These are phyloP conservation scores for Desmophyllum pertusum DNA, from an alignment of 92 coral and sea anemone species.

Conservation along the genomic window DNA sequence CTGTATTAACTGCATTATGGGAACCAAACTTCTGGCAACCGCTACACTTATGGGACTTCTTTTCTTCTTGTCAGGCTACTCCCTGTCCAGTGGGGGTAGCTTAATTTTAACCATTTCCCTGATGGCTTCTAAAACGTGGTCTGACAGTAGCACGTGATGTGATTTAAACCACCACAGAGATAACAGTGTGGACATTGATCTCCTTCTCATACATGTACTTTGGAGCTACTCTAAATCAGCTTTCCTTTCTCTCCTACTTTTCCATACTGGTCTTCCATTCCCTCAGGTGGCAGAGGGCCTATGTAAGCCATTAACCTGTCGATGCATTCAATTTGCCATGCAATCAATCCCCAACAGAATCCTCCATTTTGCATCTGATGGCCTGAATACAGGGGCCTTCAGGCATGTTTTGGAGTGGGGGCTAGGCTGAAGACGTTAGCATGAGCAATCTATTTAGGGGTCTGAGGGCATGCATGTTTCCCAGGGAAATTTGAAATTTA, in stretches of 20 bases:
- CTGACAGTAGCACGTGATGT: constrained; percentile 45
- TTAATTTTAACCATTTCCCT: constrained; percentile 48
- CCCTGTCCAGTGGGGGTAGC: constrained; percentile 64
- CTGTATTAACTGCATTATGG: constrained; percentile 19
- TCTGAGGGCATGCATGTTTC: too few species aligned
- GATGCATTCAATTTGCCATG: constrained; percentile 1
- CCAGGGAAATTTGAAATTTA: too few species aligned
- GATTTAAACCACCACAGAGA: constrained; percentile 51
- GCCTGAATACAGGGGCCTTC: too few species aligned
- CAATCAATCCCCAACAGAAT: neutral
- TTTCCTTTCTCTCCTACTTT: neutral
- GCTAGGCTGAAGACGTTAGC: too few species aligned
- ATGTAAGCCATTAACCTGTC: constrained; percentile 5
- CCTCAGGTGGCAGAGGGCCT: constrained; percentile 9
- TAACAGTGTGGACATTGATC: constrained; percentile 53
- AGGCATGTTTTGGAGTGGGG: too few species aligned
- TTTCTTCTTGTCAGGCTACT: constrained; percentile 46
- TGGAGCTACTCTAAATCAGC: neutral
- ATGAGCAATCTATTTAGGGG: too few species aligned
- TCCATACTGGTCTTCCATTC: neutral
- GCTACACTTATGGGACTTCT: constrained; percentile 56
- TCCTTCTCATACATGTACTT: too few species aligned
- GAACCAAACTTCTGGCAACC: constrained; percentile 49
- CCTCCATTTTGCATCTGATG: constrained; percentile 23
- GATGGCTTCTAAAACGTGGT: constrained; percentile 17